These are phyloP conservation scores for Philhelius pedissequus DNA, from an alignment of 2,888 invertebrate genomes.

Conservation along the genomic window DNA sequence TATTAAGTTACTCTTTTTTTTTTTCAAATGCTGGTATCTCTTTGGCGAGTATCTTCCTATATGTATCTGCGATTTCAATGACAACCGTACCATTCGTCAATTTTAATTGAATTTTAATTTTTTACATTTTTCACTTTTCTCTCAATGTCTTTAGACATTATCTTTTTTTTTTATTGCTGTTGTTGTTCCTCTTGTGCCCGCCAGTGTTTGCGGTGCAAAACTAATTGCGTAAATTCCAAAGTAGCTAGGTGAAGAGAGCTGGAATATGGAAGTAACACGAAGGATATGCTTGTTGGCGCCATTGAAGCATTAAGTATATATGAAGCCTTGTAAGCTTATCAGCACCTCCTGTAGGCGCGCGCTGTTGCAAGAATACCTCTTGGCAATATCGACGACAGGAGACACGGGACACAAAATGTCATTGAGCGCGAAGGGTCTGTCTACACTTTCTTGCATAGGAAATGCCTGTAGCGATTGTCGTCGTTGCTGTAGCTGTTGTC, in stretches of 20 bases:
- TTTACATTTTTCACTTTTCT: constrained; percentile 10
- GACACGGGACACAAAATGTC: constrained; percentile 56
- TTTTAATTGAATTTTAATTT: constrained; percentile 65
- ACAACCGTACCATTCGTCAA: constrained; percentile 66
- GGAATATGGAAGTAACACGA: constrained; percentile 48
- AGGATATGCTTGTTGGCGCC: constrained; percentile 69
- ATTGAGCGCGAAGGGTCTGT: constrained; percentile 62
- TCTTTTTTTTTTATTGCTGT: too few relatives aligned
- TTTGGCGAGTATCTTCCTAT: constrained; percentile 45
- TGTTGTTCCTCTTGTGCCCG: background rate
- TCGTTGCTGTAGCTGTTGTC: background rate
- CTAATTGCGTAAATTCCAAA: constrained; percentile 68
- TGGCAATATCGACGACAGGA: constrained; percentile 20
- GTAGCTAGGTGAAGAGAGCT: constrained; percentile 25
- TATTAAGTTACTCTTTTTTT: constrained; percentile 47
- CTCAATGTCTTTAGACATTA: constrained; percentile 3
- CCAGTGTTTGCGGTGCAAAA: constrained; percentile 35
- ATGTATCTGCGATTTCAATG: constrained; percentile 66
- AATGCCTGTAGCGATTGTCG: constrained; percentile 46
- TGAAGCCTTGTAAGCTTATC: constrained; percentile 56
- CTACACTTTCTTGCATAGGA: constrained; percentile 26
- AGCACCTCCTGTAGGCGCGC: constrained; percentile 61
- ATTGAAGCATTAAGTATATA: constrained; percentile 59
- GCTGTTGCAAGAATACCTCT: constrained; percentile 14
- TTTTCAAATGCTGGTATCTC: constrained; percentile 37